Evolutionary conservation across 1,140 invertebrate species (phyloP).

Genomic region (Drosophila bipectinata): DNA sequence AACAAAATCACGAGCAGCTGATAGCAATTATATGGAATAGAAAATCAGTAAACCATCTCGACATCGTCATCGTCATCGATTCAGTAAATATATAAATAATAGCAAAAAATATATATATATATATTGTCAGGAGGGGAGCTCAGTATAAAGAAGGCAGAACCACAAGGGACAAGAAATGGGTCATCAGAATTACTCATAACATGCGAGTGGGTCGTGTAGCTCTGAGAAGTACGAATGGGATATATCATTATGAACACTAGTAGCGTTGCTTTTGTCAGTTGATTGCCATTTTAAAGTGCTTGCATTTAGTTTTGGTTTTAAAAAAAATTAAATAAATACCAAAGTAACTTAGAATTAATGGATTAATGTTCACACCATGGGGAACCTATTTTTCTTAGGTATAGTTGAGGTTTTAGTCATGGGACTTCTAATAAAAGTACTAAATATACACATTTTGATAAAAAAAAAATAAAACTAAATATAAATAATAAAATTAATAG

Average conservation of each 20-base stretch:
- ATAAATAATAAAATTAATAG: no score
- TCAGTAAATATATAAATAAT: not conserved
- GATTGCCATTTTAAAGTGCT: no score
- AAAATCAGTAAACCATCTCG: not conserved
- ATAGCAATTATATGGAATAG: not conserved
- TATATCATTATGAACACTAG: not conserved
- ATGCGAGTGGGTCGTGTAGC: no score
- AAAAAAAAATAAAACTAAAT: no score
- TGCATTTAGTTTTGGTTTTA: no score
- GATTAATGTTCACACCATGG: no score
- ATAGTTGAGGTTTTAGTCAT: no score
- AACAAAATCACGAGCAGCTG: constrained; percentile 41
- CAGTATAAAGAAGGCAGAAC: not conserved
- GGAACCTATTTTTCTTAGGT: no score
- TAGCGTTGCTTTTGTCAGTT: not conserved
- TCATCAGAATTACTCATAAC: not conserved
- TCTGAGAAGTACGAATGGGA: not conserved
- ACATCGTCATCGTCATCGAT: constrained; percentile 50
- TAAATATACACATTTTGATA: no score
- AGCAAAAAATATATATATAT: not conserved
- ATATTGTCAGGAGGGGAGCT: not conserved
- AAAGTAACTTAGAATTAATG: no score
- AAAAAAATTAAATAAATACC: no score
- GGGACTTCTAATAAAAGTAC: no score
- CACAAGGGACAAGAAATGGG: not conserved